These are phyloP conservation scores for Ctenosaura bakeri DNA, from an alignment of 2,797 vertebrate species.

Conservation along the genomic window DNA sequence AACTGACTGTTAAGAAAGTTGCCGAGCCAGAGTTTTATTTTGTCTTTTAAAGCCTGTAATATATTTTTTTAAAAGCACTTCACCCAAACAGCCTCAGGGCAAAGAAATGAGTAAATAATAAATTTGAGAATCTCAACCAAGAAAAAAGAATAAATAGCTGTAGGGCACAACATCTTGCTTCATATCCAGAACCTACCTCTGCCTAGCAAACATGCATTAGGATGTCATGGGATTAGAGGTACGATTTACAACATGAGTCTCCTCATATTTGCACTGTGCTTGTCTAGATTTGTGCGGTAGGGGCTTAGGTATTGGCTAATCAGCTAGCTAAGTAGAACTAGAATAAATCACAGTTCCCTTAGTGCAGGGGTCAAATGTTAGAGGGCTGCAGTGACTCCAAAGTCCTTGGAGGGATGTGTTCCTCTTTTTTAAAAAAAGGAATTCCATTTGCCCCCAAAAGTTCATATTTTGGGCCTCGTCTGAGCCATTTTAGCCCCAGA, in stretches of 20 bases:
- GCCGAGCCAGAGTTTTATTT: neutral
- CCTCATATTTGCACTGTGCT: constrained; percentile 13
- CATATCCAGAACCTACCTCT: constrained; percentile 44
- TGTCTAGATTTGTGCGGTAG: neutral
- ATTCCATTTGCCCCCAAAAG: no score
- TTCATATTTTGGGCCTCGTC: no score
- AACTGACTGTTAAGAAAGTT: constrained; percentile 5
- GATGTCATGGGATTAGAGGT: constrained; percentile 48
- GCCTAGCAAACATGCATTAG: constrained; percentile 43
- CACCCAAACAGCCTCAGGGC: neutral
- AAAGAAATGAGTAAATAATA: neutral
- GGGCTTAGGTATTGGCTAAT: no score
- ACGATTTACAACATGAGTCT: constrained; percentile 22
- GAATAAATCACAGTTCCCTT: neutral
- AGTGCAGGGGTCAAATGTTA: no score
- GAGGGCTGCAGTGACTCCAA: no score
- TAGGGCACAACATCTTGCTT: neutral
- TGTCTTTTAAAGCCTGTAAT: neutral
- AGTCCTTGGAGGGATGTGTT: no score
- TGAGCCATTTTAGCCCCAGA: no score
- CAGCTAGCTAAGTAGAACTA: neutral
- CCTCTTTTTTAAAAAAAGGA: no score
- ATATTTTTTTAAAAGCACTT: constrained; percentile 37
- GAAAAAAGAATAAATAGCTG: constrained; percentile 19
- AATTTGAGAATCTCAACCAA: constrained; percentile 35